These are phyloP conservation scores for Drosophila varians DNA, from an alignment of 1,140 invertebrate genomes.

Conservation along the genomic window DNA sequence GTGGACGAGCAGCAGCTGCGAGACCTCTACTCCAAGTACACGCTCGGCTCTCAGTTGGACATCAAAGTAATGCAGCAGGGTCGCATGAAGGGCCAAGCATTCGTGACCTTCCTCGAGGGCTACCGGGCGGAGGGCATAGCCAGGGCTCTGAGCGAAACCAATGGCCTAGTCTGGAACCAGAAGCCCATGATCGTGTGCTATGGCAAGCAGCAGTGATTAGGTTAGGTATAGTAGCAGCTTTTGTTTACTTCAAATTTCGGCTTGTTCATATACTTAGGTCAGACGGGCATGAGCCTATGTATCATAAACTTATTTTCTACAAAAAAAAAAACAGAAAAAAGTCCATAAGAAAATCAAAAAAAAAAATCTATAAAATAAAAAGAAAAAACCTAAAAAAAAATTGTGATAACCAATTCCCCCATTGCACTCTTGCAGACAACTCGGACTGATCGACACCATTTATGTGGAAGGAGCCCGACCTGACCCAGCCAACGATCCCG, in stretches of 20 bases:
- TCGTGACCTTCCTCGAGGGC: conserved; percentile 85
- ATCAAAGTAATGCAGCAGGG: conserved; percentile 95
- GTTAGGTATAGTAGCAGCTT: conserved; percentile 31
- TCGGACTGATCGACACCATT: conserved; percentile 83
- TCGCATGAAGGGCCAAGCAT: conserved; percentile 98
- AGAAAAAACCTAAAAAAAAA: not conserved
- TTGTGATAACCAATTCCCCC: not conserved
- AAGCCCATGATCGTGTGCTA: conserved; percentile 87
- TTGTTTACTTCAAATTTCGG: conserved; percentile 1
- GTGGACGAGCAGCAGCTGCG: conserved; percentile 90
- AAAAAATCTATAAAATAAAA: not conserved
- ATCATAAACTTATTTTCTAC: conserved; percentile 42
- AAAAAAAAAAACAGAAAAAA: conserved; percentile 38
- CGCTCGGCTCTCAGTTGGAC: conserved; percentile 82
- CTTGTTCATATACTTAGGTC: conserved; percentile 9
- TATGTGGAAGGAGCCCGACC: conserved; percentile 67
- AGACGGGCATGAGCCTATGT: conserved; percentile 7
- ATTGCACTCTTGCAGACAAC: conserved; percentile 66
- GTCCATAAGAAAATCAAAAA: not conserved
- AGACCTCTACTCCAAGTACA: conserved; percentile 91
- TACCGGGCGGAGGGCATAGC: conserved; percentile 69
- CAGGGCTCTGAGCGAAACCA: conserved; percentile 92
- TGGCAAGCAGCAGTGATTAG: conserved; percentile 85
- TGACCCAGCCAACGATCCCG: conserved; percentile 50
- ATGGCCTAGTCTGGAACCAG: conserved; percentile 93